Percentiles rank a stretch among this genome's conserved stretches.
These are phyloP conservation scores for Pogonomyrmex californicus DNA, from an alignment of 1,140 invertebrate genomes.

Conservation along the genomic window DNA sequence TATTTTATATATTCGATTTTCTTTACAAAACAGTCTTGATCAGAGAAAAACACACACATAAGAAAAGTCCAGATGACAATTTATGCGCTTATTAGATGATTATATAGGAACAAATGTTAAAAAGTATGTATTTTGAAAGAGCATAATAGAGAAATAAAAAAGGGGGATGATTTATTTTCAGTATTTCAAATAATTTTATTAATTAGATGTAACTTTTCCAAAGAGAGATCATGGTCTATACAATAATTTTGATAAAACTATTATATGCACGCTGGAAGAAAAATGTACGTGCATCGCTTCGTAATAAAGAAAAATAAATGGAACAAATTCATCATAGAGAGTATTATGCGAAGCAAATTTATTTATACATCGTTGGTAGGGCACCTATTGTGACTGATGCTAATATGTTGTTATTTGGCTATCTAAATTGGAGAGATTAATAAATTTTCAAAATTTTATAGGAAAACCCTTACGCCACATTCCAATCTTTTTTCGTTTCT, in stretches of 20 bases:
- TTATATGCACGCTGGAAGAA: constrained; percentile 2
- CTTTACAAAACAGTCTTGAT: constrained; percentile 8
- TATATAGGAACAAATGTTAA: constrained; percentile 34
- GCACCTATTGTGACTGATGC: constrained; percentile 25
- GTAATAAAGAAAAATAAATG: constrained; percentile 15
- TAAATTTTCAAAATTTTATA: constrained; percentile 57
- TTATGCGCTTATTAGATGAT: constrained; percentile 55
- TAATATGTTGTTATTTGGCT: constrained; percentile 54
- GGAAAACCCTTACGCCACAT: background rate
- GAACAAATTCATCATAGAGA: constrained; percentile 13
- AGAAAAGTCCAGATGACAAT: constrained; percentile 46
- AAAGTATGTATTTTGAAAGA: background rate
- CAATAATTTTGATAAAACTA: constrained; percentile 29
- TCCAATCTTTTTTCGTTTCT: background rate
- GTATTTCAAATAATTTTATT: constrained; percentile 40
- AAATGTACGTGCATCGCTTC: constrained; percentile 17
- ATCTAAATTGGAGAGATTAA: constrained; percentile 31
- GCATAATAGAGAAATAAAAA: constrained; percentile 4
- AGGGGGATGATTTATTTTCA: constrained; percentile 15
- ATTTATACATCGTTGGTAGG: constrained; percentile 21
- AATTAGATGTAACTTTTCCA: background rate
- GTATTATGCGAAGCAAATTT: constrained; percentile 33
- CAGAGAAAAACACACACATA: constrained; percentile 3
- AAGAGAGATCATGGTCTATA: background rate
- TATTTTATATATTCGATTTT: constrained; percentile 42